Evolutionary conservation across 1,140 invertebrate genomes (phyloP), one percentile per base, ranked within the genome.

Genomic region (Tribolium castaneum): DNA sequence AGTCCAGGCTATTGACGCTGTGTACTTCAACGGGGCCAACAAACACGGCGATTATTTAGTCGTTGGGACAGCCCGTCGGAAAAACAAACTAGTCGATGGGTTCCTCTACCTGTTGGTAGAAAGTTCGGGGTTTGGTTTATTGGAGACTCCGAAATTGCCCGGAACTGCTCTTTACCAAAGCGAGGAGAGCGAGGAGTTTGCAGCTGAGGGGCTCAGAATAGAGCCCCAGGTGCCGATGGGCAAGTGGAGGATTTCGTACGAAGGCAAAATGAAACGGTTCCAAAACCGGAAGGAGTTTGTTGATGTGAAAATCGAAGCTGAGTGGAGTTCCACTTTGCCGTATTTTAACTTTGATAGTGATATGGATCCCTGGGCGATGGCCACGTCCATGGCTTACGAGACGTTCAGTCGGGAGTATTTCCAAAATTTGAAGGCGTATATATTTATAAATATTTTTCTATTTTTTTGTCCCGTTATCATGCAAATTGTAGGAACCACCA

Each of bases 321-420:
- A 85, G 0, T 91, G 88, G 87, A 88, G 86, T 56, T 88, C 89
- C 0, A 78, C 83, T 13, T 87, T 87, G 76, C 79, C 86, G 6
- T 87, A 85, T 12, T 94, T 93, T 85, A 91, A 93, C 84, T 93
- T 92, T 82, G 91, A 93, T 82, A 88, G 86, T 0, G 91, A 93
- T 80, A 91, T 93, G 86, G 88, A 91, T 39, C 85, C 90, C 1
- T 81, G 83, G 59, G 87, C 88, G 6, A 88, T 93, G 84, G 90
- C 92, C 4, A 88, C 88, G 80, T 89, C 89, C 35, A 89, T 94
- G 73, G 91, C 92, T 0, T 87, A 89, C 71, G 92, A 94, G 85
- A 86, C 86, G 1, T 94, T 92, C 92, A 91, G 89, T n/a, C 79
- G 83, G 16, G 87, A 91, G 54, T 93, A 92, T 83, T 94, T 94